Evolutionary conservation across 2,888 invertebrate species (phyloP).

Genomic region (Hesperia comma): DNA sequence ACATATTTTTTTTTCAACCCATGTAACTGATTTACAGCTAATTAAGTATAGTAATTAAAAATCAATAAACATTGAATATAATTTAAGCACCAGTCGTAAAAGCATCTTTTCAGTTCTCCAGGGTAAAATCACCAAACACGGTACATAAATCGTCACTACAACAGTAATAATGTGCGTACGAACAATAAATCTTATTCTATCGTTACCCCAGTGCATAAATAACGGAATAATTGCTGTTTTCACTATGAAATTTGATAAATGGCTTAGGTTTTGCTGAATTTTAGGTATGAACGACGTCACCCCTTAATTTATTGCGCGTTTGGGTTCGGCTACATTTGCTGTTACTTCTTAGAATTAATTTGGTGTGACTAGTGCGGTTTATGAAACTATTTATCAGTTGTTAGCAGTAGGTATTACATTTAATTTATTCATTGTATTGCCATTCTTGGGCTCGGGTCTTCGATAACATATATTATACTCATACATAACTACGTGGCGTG

Average conservation of each 20-base stretch:
- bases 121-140: constrained; percentile 29
- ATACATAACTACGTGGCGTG: too few species aligned
- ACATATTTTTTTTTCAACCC: too few species aligned
- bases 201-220: constrained; percentile 70
- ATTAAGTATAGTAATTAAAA: too few species aligned
- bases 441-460: background rate
- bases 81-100: background rate
- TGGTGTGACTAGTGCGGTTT: constrained; percentile 5
- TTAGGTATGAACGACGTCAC: constrained; percentile 50
- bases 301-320: constrained; percentile 32
- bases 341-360: constrained; percentile 33
- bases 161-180: constrained; percentile 47
- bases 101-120: constrained; percentile 16
- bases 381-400: constrained; percentile 1
- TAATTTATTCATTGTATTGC: background rate
- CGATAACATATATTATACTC: too few species aligned
- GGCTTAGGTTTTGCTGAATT: constrained; percentile 65
- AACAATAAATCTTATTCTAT: constrained; percentile 61
- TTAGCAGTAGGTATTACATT: background rate
- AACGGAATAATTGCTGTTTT: constrained; percentile 74
- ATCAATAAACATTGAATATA: background rate
- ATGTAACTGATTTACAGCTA: too few species aligned
- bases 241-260: constrained; percentile 67
- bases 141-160: constrained; percentile 36
- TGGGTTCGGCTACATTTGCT: constrained; percentile 24